phyloP scores from a whole-genome alignment of 2,113 vertebrate species.

The Gobius niger region DNA sequence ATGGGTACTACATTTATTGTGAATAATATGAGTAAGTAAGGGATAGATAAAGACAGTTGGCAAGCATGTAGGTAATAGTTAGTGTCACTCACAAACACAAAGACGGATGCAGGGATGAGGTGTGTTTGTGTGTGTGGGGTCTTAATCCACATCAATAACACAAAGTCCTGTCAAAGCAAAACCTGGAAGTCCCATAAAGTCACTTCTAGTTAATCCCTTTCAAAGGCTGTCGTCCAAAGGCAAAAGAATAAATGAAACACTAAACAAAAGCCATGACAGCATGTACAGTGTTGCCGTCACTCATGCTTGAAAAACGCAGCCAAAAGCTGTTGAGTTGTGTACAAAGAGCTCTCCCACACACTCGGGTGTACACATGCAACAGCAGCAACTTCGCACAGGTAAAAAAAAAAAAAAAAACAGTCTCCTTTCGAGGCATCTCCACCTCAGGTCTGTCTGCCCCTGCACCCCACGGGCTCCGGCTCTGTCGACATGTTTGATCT shows the following conservation, averaged over 20 bases:
- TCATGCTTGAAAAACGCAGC: slow-evolving; percentile 27
- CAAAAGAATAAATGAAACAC: slow-evolving; percentile 21
- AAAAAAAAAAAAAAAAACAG: slow-evolving; percentile 32
- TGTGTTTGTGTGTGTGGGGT: slow-evolving; percentile 11
- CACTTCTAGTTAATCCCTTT: slow-evolving; percentile 57
- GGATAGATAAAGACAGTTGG: not conserved
- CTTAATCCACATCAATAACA: slow-evolving; percentile 47
- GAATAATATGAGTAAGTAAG: no score
- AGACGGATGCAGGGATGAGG: slow-evolving; percentile 46
- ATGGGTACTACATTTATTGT: not conserved
- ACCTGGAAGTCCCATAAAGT: slow-evolving; percentile 59
- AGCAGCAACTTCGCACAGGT: slow-evolving; percentile 30
- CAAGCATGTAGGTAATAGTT: slow-evolving; percentile 27
- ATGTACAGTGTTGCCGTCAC: slow-evolving; percentile 15
- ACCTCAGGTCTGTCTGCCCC: slow-evolving; percentile 63
- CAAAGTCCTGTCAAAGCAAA: slow-evolving; percentile 51
- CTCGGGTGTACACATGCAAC: slow-evolving; percentile 7
- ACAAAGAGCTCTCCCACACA: slow-evolving; percentile 13
- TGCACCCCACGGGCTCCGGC: slow-evolving; percentile 42
- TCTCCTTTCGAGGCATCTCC: slow-evolving; percentile 50
- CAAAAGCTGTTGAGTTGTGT: slow-evolving; percentile 3
- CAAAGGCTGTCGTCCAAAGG: slow-evolving; percentile 52
- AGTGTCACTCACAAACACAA: slow-evolving; percentile 47
- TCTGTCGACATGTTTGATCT: slow-evolving; percentile 62
- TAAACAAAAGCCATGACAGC: slow-evolving; percentile 52